phyloP scores from a whole-genome alignment of 2,113 vertebrate species.

The Catharus fuscescens region DNA sequence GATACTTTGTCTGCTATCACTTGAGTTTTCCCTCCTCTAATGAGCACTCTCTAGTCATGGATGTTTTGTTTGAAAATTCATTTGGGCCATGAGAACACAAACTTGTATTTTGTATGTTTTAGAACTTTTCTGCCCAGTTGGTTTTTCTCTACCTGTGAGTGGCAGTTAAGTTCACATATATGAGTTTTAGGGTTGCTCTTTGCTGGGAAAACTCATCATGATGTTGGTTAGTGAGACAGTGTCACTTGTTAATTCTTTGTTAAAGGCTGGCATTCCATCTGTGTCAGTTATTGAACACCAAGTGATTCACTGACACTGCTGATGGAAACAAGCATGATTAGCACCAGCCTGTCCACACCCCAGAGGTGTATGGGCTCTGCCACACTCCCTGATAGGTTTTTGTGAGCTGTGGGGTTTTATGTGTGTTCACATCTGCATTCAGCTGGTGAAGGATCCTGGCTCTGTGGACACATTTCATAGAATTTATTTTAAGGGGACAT shows the following conservation, averaged over 20 bases:
- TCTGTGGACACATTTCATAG: neutral
- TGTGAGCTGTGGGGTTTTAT: neutral
- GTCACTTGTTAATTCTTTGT: neutral
- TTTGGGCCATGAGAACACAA: neutral
- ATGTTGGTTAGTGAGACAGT: neutral
- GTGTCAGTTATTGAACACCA: neutral
- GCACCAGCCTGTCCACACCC: neutral
- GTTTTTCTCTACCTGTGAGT: neutral
- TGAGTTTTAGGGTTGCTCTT: neutral
- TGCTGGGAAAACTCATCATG: neutral
- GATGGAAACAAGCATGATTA: neutral
- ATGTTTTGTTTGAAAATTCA: neutral
- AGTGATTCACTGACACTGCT: neutral
- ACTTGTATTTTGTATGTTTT: neutral
- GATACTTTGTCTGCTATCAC: neutral
- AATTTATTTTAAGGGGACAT: neutral
- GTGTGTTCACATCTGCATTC: neutral
- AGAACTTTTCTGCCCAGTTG: neutral
- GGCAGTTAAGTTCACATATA: neutral
- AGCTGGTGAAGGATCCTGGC: neutral
- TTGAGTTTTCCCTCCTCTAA: neutral
- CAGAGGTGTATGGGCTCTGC: accelerated
- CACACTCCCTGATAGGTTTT: accelerated
- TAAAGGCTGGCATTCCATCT: neutral
- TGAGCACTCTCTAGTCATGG: neutral